Base-by-base conservation (phyloP, 2,888 invertebrate genomes). In the Cosmorhoe ocellata region DNA sequence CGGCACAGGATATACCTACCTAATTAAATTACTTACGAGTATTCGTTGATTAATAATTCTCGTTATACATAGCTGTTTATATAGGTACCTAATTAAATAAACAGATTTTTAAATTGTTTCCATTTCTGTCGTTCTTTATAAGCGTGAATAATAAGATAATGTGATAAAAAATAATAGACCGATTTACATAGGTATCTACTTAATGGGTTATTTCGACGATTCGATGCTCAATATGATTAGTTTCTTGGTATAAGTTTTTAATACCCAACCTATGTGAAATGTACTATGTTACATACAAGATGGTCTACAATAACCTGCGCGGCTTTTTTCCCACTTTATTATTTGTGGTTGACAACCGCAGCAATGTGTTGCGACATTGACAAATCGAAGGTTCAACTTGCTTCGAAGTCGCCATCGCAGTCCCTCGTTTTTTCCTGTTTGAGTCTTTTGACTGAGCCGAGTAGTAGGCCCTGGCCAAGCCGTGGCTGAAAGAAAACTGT, bases 301-400 rank as follows among this genome's bases (percentile, higher is more conserved):
- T 51, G 51, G 60, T 61, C 61, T 67, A 62, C 62, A 62, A 55
- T 46, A 18, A 18, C 40, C 46, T 45, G 51, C 30, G 47, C 49
- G 26, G 36, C 58, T n/a, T 64, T 63, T 58, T 59, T 56, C 47
- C 10, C 51, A 41, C 55, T 58, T 55, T 57, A 70, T 71, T 69
- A 71, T 71, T 69, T 72, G 70, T 62, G 66, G 71, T 67, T 69
- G 78, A 78, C 81, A 79, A 71, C 69, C 72, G 71, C 69, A 64
- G 69, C 69, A 76, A 81, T 79, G 74, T 67, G 64, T 60, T 61
- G 56, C 71, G 85, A 85, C 86, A 72, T 86, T 85, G 84, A 88
- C 78, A 82, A 84, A 88, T 88, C 77, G 83, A 74, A 70, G 64
- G 64, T 57, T 64, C 69, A 74, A 76, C 70, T 65, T 74, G 69